These are phyloP conservation scores for Neodiprion lecontei DNA, from an alignment of 1,140 invertebrate species.

Conservation along the genomic window DNA sequence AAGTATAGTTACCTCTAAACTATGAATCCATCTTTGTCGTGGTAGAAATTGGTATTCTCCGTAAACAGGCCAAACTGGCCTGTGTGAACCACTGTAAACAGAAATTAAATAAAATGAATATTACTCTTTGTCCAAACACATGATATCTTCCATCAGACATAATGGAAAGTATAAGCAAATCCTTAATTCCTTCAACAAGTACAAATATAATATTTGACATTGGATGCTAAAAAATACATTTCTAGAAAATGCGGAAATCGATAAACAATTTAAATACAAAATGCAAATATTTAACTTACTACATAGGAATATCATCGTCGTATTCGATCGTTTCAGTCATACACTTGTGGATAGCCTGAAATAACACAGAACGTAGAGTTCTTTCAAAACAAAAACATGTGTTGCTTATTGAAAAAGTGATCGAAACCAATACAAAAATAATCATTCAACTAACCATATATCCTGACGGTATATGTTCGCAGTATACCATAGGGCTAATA, in stretches of 20 bases:
- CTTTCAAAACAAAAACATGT: conserved; percentile 23
- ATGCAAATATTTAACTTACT: conserved; percentile 43
- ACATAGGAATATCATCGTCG: conserved; percentile 64
- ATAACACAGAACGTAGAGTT: conserved; percentile 31
- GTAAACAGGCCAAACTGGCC: conserved; percentile 82
- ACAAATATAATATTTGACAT: conserved; percentile 16
- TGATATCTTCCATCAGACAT: too few species aligned
- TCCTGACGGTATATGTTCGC: conserved; percentile 66
- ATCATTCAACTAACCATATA: conserved; percentile 64
- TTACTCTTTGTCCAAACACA: too few species aligned
- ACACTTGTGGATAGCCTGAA: conserved; percentile 72
- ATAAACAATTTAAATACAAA: too few species aligned
- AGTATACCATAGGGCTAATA: conserved; percentile 62
- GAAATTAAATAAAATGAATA: not conserved
- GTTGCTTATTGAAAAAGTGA: conserved; percentile 24
- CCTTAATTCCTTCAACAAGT: conserved; percentile 20
- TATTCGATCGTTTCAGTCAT: conserved; percentile 76
- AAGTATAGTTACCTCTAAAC: conserved; percentile 70
- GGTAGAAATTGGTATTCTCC: conserved; percentile 86
- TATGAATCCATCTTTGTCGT: conserved; percentile 84
- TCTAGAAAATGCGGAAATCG: too few species aligned
- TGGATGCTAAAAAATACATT: not conserved
- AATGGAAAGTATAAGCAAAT: not conserved
- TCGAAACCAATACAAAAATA: conserved; percentile 12
- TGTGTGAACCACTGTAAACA: conserved; percentile 76